phyloP scores from a whole-genome alignment of 2,888 invertebrate genomes.

The Ochlodes sylvanus region DNA sequence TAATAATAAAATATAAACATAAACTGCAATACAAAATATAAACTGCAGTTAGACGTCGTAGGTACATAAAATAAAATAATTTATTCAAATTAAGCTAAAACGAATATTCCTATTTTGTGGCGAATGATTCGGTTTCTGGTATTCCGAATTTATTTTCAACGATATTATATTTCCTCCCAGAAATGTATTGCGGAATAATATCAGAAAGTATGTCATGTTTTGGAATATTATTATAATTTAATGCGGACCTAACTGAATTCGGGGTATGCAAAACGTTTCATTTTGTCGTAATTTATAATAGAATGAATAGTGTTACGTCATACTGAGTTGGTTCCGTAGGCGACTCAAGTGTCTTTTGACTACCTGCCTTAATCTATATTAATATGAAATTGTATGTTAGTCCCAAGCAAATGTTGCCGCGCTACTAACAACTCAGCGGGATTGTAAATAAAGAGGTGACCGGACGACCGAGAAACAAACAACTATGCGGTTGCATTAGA shows the following conservation, averaged over 20 bases:
- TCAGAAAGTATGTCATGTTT: slow-evolving; percentile 25
- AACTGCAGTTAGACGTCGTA: no score
- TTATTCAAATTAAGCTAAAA: neutral
- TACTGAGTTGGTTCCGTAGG: slow-evolving; percentile 52
- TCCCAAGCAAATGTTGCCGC: slow-evolving; percentile 71
- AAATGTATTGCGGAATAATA: neutral
- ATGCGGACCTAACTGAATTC: slow-evolving; percentile 27
- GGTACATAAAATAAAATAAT: no score
- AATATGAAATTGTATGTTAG: slow-evolving; percentile 82
- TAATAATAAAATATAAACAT: no score
- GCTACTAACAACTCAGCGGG: slow-evolving; percentile 75
- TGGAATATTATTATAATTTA: slow-evolving; percentile 16
- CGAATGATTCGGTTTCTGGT: neutral
- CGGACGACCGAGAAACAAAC: slow-evolving; percentile 68
- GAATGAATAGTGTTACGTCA: slow-evolving; percentile 38
- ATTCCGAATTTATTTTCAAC: neutral
- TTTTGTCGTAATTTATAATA: slow-evolving; percentile 28
- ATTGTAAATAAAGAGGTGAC: slow-evolving; percentile 73
- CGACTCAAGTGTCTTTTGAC: slow-evolving; percentile 53
- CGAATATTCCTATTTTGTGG: neutral
- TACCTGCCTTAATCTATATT: slow-evolving; percentile 70
- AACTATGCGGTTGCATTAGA: neutral
- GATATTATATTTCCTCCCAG: neutral
- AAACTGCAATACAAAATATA: no score
- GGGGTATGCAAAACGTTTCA: slow-evolving; percentile 33